These are phyloP conservation scores for Ptilodon capucinus DNA, from an alignment of 2,888 invertebrate species.

Conservation along the genomic window DNA sequence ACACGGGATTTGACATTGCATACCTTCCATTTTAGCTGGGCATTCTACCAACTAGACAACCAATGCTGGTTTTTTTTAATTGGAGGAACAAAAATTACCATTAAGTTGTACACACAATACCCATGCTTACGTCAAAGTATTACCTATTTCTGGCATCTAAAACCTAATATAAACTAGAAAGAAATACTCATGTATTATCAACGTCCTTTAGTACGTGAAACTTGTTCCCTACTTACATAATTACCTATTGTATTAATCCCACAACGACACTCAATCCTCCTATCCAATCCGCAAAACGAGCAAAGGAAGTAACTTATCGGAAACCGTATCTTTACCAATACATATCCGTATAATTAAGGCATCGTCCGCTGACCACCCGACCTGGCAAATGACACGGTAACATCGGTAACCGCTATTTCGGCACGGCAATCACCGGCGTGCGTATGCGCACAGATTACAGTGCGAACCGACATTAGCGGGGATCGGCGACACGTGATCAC, in stretches of 20 bases:
- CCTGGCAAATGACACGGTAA: conserved; percentile 73
- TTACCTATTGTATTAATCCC: not conserved
- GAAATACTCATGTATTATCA: no score
- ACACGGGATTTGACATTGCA: no score
- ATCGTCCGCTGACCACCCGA: conserved; percentile 53
- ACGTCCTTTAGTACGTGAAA: no score
- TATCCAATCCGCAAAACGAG: conserved; percentile 31
- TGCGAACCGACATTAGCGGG: conserved; percentile 58
- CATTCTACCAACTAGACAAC: no score
- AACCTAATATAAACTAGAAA: no score
- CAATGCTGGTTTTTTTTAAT: no score
- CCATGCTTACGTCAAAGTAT: no score
- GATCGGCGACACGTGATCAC: conserved; percentile 62
- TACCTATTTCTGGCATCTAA: no score
- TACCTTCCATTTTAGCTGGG: no score
- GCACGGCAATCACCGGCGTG: conserved; percentile 62
- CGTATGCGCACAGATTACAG: conserved; percentile 71
- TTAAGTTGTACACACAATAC: no score
- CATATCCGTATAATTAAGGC: conserved; percentile 55
- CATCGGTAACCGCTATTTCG: conserved; percentile 50
- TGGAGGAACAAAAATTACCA: no score
- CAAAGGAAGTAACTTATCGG: conserved; percentile 50
- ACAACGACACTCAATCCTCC: not conserved
- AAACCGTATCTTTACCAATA: conserved; percentile 47
- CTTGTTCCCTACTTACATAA: no score